Evolutionary conservation across 1,140 invertebrate genomes (phyloP), one percentile per base, ranked within the genome.

Genomic region (Panulirus ornatus): DNA sequence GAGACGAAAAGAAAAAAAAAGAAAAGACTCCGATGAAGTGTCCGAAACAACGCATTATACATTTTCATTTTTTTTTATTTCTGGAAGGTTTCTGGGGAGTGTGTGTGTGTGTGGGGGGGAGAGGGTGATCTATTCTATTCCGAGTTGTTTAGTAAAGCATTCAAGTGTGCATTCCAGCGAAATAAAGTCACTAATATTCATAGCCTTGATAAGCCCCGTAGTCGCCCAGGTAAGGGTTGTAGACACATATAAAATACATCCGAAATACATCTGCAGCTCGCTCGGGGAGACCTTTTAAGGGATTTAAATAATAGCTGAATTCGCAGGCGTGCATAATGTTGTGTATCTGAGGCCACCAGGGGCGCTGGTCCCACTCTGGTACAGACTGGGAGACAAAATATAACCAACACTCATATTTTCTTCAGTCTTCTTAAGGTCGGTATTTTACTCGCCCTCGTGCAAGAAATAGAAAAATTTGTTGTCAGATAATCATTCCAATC

Each of bases 241-340:
- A 30, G 58, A 66, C 58, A 22, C 58, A 30, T 6, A 27, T 27
- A 58, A 47, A 27, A 66, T 30, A 66, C 22, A 66, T 19, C 3
- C 3, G 3, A 66, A 5, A 66, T 14, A 66, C 58, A 66, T 66
- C 58, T 27, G 22, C 1, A 66, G 58, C 14, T 5, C n/a, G 58
- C n/a, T 6, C 14, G 0, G 3, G 30, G 58, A 66, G 58, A 66
- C 58, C 58, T 66, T 66, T 66, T 66, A 66, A 66, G 58, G 58
- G 58, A 66, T 66, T 66, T 66, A 66, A 66, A 66, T 66, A 66
- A 66, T 66, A 30, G 58, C 30, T 66, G 58, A 66, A 66, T 66
- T 66, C 58, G n/a, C 58, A 66, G 58, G 14, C 58, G n/a, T 66
- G 58, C 58, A 66, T 66, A 66, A 66, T 66, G 58, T 66, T 66